Percentiles rank a stretch among this genome's conserved stretches.
These are phyloP conservation scores for Drosophila parvula DNA, from an alignment of 1,140 invertebrate species.

Conservation along the genomic window DNA sequence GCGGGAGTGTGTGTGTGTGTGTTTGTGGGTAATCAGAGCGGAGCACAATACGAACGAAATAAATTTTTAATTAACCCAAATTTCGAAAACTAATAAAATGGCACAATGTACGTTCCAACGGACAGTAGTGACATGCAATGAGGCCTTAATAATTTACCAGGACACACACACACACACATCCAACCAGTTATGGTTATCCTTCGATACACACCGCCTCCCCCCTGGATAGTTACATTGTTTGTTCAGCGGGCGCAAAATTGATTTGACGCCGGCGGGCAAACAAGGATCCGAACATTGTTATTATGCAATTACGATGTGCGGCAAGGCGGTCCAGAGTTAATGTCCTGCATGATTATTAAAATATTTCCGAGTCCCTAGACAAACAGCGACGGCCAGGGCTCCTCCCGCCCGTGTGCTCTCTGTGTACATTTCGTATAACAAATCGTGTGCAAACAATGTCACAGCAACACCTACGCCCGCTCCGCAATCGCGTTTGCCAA, in stretches of 20 bases:
- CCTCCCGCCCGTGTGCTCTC: slow-evolving; percentile 23
- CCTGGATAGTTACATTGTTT: slow-evolving; percentile 36
- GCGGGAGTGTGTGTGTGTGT: background rate
- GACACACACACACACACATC: slow-evolving; percentile 18
- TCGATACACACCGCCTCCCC: background rate
- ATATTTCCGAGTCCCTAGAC: slow-evolving; percentile 55
- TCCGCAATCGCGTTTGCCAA: slow-evolving; percentile 34
- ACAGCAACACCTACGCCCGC: slow-evolving; percentile 50
- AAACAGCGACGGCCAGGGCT: slow-evolving; percentile 12
- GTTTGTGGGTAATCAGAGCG: slow-evolving; percentile 12
- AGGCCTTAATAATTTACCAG: slow-evolving; percentile 68
- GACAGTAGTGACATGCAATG: slow-evolving; percentile 39
- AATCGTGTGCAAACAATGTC: slow-evolving; percentile 78
- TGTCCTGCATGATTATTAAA: slow-evolving; percentile 77
- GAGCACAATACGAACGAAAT: slow-evolving; percentile 51
- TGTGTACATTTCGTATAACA: slow-evolving; percentile 69
- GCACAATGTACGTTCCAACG: slow-evolving; percentile 32
- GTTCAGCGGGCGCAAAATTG: slow-evolving; percentile 39
- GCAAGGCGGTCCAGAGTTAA: slow-evolving; percentile 61
- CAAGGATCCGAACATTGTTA: slow-evolving; percentile 57
- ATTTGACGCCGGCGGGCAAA: slow-evolving; percentile 50
- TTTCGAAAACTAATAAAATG: slow-evolving; percentile 78
- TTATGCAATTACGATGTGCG: slow-evolving; percentile 72
- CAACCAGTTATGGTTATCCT: background rate
- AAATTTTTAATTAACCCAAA: slow-evolving; percentile 82